A percentile compares a stretch with the other conserved stretches of the same genome.
phyloP scores from a whole-genome alignment of 2,888 invertebrate species.

The Strigamia maritima region DNA sequence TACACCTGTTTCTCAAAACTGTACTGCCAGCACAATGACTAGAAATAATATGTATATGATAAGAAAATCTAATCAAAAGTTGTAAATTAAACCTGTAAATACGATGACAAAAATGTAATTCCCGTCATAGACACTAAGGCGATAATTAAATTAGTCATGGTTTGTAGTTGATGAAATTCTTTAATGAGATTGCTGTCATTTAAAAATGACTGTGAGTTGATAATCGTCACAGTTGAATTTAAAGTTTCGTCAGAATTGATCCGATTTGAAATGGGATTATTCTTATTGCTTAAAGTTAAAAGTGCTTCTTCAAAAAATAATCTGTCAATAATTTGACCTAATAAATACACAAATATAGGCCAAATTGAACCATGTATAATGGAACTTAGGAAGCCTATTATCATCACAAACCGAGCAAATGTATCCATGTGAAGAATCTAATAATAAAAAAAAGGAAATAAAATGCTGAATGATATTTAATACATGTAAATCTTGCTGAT shows the following conservation, averaged over 20 bases:
- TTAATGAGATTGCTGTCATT: neutral
- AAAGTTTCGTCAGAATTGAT: neutral
- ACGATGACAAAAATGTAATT: slow-evolving; percentile 11
- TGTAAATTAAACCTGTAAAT: neutral
- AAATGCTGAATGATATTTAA: neutral
- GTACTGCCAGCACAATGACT: slow-evolving; percentile 33
- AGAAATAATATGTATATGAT: neutral
- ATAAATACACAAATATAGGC: neutral
- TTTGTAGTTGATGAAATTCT: neutral
- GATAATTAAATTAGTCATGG: neutral
- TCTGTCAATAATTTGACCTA: neutral
- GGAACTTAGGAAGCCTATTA: neutral
- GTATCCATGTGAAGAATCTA: slow-evolving; percentile 9
- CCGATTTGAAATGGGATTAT: neutral
- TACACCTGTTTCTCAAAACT: slow-evolving; percentile 26
- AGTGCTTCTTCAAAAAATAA: neutral
- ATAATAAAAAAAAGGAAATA: neutral
- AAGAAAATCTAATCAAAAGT: no score
- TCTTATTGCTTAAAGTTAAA: neutral
- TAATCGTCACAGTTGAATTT: neutral
- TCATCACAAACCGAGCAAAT: neutral
- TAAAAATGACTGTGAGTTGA: neutral
- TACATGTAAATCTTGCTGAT: neutral
- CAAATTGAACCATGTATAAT: neutral
- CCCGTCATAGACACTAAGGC: neutral